phyloP scores from a whole-genome alignment of 23 tunicate genomes.

The Halocynthia aurantium region DNA sequence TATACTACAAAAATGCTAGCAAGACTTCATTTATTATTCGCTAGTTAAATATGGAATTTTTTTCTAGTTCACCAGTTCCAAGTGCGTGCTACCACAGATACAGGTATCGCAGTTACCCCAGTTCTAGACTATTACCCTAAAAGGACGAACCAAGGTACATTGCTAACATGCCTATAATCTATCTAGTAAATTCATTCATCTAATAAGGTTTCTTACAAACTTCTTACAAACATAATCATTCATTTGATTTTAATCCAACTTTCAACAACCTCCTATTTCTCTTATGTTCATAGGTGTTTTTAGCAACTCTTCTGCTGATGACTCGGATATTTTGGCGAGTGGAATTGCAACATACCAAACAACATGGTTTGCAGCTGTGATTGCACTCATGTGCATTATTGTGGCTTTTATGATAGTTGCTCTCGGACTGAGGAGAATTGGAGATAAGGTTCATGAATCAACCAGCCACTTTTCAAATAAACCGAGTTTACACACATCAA shows the following conservation, averaged over 20 bases:
- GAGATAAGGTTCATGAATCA: neutral
- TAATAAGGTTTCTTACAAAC: neutral
- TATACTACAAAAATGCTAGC: too few species aligned
- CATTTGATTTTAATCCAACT: too few species aligned
- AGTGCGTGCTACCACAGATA: slow-evolving; percentile 56
- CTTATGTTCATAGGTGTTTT: too few species aligned
- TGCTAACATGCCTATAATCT: neutral
- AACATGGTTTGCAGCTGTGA: slow-evolving; percentile 52
- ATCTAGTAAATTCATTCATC: neutral
- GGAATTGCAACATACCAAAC: slow-evolving; percentile 47
- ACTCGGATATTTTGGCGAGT: slow-evolving; percentile 16
- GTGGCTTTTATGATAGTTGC: slow-evolving; percentile 34
- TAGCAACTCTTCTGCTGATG: neutral
- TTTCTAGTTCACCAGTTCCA: slow-evolving; percentile 56
- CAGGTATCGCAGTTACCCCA: slow-evolving; percentile 37
- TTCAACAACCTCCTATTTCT: too few species aligned
- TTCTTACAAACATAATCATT: neutral
- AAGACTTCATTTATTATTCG: too few species aligned
- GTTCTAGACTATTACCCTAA: neutral
- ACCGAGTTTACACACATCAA: too few species aligned
- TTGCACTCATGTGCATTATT: slow-evolving; percentile 37
- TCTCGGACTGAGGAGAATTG: slow-evolving; percentile 29
- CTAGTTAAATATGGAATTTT: too few species aligned
- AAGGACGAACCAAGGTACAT: neutral
- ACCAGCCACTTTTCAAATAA: too few species aligned